A percentile compares a stretch with the other conserved stretches of the same genome.
phyloP scores from a whole-genome alignment of 2,888 invertebrate species.

The Ectropis crepuscularia region DNA sequence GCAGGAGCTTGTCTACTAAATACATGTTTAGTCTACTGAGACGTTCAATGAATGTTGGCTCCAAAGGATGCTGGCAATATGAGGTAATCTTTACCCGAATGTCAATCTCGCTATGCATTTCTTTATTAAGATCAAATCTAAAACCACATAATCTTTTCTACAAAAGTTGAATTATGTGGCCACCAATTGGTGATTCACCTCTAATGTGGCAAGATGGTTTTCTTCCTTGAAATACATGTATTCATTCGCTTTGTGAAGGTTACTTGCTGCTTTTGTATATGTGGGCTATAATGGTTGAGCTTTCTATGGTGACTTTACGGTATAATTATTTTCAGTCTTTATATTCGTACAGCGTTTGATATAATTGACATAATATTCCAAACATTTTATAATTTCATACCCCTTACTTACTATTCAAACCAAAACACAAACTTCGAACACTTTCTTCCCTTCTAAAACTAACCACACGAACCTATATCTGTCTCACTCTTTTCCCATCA shows the following conservation, averaged over 20 bases:
- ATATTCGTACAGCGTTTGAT: background rate
- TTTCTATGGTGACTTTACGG: background rate
- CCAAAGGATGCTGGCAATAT: too few relatives aligned
- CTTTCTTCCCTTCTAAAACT: conserved; percentile 35
- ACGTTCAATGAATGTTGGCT: too few relatives aligned
- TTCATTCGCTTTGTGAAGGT: background rate
- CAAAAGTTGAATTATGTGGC: too few relatives aligned
- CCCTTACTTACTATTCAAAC: background rate
- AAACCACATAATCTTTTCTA: too few relatives aligned
- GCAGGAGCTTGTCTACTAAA: too few relatives aligned
- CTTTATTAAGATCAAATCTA: too few relatives aligned
- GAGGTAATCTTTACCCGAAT: too few relatives aligned
- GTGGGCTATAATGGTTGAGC: background rate
- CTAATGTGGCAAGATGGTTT: too few relatives aligned
- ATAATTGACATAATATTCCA: background rate
- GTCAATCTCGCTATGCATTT: too few relatives aligned
- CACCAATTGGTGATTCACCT: too few relatives aligned
- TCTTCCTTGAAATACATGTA: background rate
- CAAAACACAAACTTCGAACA: conserved; percentile 2
- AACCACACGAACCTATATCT: conserved; percentile 41
- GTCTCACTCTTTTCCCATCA: conserved; percentile 34
- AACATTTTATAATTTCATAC: too few relatives aligned
- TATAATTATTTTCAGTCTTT: background rate
- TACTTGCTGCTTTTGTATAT: conserved; percentile 1
- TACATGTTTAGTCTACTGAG: too few relatives aligned